These are phyloP conservation scores for Megaleporinus macrocephalus DNA, from an alignment of 2,113 vertebrate species.

Conservation along the genomic window DNA sequence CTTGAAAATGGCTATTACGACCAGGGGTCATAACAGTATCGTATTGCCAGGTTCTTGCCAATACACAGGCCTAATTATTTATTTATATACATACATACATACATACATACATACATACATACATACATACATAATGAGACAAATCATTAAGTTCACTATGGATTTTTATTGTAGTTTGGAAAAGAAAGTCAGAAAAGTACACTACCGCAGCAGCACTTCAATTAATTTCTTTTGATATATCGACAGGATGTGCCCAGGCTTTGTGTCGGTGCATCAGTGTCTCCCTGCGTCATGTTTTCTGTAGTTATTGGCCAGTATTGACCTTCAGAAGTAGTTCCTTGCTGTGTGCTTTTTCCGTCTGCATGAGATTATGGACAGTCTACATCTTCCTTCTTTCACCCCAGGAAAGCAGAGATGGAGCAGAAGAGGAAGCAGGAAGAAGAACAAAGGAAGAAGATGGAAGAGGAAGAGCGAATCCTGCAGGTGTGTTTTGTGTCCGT, in stretches of 20 bases:
- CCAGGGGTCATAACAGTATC: no score
- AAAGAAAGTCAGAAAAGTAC: no score
- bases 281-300: neutral
- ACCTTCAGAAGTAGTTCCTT: constrained; percentile 4
- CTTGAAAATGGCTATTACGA: no score
- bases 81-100: no score
- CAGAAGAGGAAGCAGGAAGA: constrained; percentile 95
- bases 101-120: no score
- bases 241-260: no score
- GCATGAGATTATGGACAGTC: constrained; percentile 1
- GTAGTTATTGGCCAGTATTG: constrained; percentile 3
- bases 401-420: constrained; percentile 96
- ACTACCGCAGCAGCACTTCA: neutral
- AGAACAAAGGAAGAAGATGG: constrained; percentile 91
- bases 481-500: constrained; percentile 78
- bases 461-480: constrained; percentile 89
- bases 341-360: neutral
- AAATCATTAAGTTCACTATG: no score
- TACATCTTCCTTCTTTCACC: constrained; percentile 10
- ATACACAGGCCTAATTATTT: no score
- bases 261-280: constrained; percentile 6
- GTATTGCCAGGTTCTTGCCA: no score
- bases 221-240: neutral
- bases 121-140: neutral
- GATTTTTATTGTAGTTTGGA: no score